phyloP scores from a whole-genome alignment of 2,888 invertebrate genomes.

The Oxycera nigricornis region DNA sequence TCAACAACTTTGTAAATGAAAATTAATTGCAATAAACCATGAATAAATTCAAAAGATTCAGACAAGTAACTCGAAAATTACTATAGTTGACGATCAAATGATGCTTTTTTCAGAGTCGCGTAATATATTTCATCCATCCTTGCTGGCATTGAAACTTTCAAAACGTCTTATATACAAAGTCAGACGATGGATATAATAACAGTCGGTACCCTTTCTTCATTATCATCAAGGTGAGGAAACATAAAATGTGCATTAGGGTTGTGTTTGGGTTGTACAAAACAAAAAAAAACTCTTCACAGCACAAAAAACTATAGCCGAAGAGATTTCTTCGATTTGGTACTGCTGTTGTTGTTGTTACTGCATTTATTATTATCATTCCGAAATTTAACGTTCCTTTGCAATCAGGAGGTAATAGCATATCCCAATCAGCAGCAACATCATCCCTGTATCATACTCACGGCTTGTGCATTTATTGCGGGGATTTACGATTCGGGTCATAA shows the following conservation, averaged over 20 bases:
- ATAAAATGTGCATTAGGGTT: constrained; percentile 37
- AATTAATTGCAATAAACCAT: no score
- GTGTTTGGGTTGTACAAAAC: neutral
- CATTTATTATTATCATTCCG: constrained; percentile 1
- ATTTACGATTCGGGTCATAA: neutral
- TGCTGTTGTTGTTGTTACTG: neutral
- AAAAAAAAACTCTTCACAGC: neutral
- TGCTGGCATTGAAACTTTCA: neutral
- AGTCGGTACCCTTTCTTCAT: constrained; percentile 27
- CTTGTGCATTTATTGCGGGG: neutral
- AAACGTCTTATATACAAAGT: neutral
- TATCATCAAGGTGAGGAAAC: constrained; percentile 32
- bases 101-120: neutral
- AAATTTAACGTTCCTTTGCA: neutral
- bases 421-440: neutral
- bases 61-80: neutral
- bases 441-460: neutral
- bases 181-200: neutral
- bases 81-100: neutral
- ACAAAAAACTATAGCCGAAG: neutral
- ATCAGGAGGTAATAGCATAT: constrained; percentile 7
- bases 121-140: neutral
- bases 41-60: neutral
- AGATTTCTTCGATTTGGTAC: neutral
- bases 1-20: no score